A percentile compares a stretch with the other conserved stretches of the same genome.
phyloP scores from a whole-genome alignment of 1,140 invertebrate species.

The Battus philenor region DNA sequence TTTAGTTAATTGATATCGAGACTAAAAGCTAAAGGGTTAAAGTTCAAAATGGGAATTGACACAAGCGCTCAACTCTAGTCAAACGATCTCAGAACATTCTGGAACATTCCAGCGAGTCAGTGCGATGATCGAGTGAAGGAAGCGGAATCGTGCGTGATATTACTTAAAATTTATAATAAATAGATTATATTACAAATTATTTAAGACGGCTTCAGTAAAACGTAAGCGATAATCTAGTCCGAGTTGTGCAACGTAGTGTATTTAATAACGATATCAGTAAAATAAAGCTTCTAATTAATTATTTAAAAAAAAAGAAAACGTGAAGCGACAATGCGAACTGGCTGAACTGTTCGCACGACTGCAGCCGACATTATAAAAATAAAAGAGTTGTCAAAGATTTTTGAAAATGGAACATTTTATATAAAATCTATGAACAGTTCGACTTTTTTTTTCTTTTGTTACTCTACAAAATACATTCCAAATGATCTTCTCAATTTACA shows the following conservation, averaged over 20 bases:
- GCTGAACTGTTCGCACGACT: background rate
- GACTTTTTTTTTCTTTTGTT: conserved; percentile 7
- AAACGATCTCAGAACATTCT: conserved; percentile 44
- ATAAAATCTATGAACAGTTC: conserved; percentile 10
- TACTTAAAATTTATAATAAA: conserved; percentile 52
- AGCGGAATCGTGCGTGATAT: conserved; percentile 59
- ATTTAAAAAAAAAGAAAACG: too few species aligned
- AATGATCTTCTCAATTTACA: too few species aligned
- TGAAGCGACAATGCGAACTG: conserved; percentile 10
- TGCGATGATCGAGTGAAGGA: conserved; percentile 15
- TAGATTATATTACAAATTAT: conserved; percentile 36
- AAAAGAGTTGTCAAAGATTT: background rate
- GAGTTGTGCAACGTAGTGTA: conserved; percentile 50
- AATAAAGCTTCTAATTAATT: conserved; percentile 31
- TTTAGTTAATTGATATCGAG: too few species aligned
- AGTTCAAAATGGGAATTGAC: conserved; percentile 7
- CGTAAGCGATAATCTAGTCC: conserved; percentile 51
- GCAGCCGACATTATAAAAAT: background rate
- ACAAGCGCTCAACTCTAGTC: conserved; percentile 34
- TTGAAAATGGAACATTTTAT: conserved; percentile 1
- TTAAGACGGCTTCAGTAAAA: conserved; percentile 50
- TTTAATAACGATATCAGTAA: conserved; percentile 29
- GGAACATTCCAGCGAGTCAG: conserved; percentile 37
- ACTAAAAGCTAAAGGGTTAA: too few species aligned
- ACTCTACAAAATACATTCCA: too few species aligned